phyloP scores from a whole-genome alignment of 1,140 invertebrate species.

The Trigoniulus corallinus region DNA sequence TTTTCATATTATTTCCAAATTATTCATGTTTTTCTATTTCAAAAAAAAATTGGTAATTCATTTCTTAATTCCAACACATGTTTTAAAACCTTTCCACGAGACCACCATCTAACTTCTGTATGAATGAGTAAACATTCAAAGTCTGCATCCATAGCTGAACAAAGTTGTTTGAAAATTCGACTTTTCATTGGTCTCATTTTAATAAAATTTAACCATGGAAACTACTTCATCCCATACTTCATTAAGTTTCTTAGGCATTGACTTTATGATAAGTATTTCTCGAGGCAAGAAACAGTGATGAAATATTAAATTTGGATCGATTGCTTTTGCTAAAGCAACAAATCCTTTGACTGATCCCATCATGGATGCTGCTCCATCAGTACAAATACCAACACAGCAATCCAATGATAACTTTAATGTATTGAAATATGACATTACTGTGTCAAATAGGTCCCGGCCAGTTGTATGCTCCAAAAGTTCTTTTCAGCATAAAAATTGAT shows the following conservation, averaged over 20 bases:
- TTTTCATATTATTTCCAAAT: background rate
- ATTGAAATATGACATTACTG: background rate
- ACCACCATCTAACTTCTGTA: constrained; percentile 7
- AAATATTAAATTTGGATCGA: background rate
- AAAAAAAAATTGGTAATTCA: constrained; percentile 6
- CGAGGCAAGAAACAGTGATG: constrained; percentile 8
- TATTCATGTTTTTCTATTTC: background rate
- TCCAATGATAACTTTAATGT: background rate
- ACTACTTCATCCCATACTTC: background rate
- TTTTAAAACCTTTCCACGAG: constrained; percentile 1
- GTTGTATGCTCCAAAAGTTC: background rate
- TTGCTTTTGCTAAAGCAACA: background rate
- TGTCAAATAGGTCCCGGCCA: background rate
- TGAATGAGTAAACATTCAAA: constrained; percentile 4
- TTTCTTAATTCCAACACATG: constrained; percentile 2
- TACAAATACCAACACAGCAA: constrained; percentile 1
- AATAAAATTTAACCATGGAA: constrained; percentile 5
- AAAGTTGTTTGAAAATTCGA: constrained; percentile 6
- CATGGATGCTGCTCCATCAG: background rate
- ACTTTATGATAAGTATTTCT: constrained; percentile 4
- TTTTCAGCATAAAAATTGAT: constrained; percentile 10
- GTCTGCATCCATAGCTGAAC: constrained; percentile 6
- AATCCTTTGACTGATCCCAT: background rate
- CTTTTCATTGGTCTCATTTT: constrained; percentile 3
- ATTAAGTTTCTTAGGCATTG: background rate